These are phyloP conservation scores for Drosophila incognita DNA, from an alignment of 2,888 invertebrate species.

Conservation along the genomic window DNA sequence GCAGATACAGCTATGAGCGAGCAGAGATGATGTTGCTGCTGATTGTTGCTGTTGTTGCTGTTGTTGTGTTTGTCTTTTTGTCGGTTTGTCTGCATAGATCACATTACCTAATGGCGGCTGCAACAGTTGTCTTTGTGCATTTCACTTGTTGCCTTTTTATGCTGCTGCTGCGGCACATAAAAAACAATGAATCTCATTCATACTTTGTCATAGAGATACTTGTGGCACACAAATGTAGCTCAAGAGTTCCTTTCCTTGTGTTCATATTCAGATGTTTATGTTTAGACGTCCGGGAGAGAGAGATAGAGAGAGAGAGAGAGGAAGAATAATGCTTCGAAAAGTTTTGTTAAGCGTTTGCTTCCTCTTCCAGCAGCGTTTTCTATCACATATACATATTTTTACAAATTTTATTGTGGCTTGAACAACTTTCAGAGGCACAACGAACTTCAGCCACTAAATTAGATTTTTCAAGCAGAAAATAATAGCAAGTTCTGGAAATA, in stretches of 20 bases:
- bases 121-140: conserved; percentile 57
- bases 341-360: conserved; percentile 22
- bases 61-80: background rate
- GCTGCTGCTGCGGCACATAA: conserved; percentile 31
- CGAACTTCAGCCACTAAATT: background rate
- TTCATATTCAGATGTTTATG: background rate
- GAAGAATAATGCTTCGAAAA: conserved; percentile 20
- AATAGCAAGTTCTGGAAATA: background rate
- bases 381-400: background rate
- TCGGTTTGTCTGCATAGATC: conserved; percentile 58
- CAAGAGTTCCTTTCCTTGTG: conserved; percentile 20
- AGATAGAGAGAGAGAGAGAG: background rate
- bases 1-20: conserved; percentile 14
- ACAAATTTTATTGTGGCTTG: background rate
- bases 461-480: background rate
- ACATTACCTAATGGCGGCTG: conserved; percentile 74
- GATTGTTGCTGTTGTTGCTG: conserved; percentile 2
- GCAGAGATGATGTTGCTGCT: conserved; percentile 37
- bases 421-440: background rate
- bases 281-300: no score
- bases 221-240: conserved; percentile 47
- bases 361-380: conserved; percentile 15
- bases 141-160: conserved; percentile 55
- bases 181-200: conserved; percentile 53
- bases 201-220: conserved; percentile 47